These are phyloP conservation scores for Zosterops hypoxanthus DNA, from an alignment of 2,113 vertebrate species.

Conservation along the genomic window DNA sequence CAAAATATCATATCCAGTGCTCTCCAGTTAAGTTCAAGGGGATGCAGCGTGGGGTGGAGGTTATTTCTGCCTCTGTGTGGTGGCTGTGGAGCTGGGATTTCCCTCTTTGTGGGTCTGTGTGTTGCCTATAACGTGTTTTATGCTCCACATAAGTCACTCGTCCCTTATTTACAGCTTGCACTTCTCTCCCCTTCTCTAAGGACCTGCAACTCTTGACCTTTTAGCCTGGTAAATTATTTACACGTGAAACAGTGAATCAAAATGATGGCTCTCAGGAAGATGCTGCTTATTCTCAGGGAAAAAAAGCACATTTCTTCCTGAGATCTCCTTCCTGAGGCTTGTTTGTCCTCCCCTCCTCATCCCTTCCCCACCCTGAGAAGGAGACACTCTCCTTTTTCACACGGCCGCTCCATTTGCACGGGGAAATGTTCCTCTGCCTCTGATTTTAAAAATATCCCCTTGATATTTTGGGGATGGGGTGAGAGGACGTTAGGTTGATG, in stretches of 20 bases:
- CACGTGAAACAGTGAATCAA: conserved; percentile 54
- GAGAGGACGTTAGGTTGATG: not conserved
- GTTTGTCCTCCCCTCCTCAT: not conserved
- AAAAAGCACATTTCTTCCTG: not conserved
- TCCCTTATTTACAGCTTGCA: conserved; percentile 58
- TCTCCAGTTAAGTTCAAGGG: conserved; percentile 3
- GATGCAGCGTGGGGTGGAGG: not conserved
- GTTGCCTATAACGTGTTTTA: not conserved
- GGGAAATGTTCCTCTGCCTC: conserved; percentile 6
- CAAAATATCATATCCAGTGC: not conserved
- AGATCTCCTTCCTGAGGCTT: conserved; percentile 8
- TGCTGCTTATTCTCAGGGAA: conserved; percentile 48
- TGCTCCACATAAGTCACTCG: not conserved
- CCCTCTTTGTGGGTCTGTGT: not conserved
- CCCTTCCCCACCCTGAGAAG: not conserved
- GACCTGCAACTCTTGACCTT: conserved; percentile 62
- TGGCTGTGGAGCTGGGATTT: not conserved
- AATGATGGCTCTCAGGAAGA: conserved; percentile 50
- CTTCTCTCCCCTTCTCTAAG: conserved; percentile 39
- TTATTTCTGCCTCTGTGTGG: not conserved
- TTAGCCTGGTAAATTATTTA: conserved; percentile 71
- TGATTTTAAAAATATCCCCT: conserved; percentile 14
- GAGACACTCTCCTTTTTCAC: not conserved
- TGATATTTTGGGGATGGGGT: not conserved
- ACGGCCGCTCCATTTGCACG: not conserved